Evolutionary conservation across 2,113 vertebrate genomes (phyloP).

Genomic region (Chiloscyllium plagiosum): DNA sequence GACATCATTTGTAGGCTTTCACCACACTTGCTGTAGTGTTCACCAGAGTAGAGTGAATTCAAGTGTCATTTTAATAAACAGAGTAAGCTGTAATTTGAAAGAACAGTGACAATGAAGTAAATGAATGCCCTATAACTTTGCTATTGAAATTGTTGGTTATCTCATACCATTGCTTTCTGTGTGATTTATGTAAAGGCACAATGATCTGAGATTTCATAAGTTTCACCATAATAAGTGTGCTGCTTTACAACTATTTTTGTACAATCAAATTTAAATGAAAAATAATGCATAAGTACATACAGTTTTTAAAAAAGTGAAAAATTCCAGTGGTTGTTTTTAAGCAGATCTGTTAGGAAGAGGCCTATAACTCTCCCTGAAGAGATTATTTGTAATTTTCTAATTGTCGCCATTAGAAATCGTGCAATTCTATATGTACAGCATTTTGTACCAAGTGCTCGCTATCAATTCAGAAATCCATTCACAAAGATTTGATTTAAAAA

Average conservation of each 20-base stretch:
- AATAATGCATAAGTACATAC: not conserved
- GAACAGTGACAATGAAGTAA: constrained; percentile 46
- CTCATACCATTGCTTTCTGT: not conserved
- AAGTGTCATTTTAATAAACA: not conserved
- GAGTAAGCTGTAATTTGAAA: constrained; percentile 38
- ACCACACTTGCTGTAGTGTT: not conserved
- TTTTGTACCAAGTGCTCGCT: not conserved
- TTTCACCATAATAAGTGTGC: not conserved
- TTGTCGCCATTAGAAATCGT: not conserved
- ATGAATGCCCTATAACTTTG: constrained; percentile 41
- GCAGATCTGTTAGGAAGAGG: not conserved
- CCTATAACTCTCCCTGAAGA: not conserved
- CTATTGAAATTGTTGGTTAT: not conserved
- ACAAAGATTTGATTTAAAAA: constrained; percentile 42
- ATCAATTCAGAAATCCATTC: constrained; percentile 44
- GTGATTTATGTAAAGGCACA: not conserved
- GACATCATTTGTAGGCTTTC: not conserved
- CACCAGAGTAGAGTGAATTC: not conserved
- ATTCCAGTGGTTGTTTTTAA: not conserved
- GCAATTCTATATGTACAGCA: not conserved
- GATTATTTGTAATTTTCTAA: not conserved
- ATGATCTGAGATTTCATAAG: not conserved
- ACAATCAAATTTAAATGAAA: not conserved
- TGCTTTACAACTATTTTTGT: not conserved
- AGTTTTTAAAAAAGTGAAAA: not conserved